Evolutionary conservation across 2,113 vertebrate genomes (phyloP).

Genomic region (Notiomystis cincta): DNA sequence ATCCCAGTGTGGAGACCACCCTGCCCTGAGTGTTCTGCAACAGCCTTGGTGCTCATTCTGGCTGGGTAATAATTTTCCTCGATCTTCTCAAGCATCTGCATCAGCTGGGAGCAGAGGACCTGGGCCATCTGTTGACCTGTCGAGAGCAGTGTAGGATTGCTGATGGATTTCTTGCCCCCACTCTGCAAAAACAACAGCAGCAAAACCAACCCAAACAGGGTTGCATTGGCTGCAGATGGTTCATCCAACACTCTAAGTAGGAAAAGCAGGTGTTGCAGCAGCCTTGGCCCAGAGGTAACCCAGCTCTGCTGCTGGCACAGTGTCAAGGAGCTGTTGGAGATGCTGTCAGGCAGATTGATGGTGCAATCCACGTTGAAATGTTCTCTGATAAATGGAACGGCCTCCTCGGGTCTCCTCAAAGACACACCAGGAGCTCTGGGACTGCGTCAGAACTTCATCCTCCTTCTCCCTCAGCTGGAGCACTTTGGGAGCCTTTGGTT

Average conservation of each 20-base stretch:
- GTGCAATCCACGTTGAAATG: neutral
- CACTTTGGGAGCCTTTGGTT: neutral
- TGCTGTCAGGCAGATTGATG: conserved; percentile 62
- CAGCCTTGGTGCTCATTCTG: neutral
- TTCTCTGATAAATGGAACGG: conserved; percentile 70
- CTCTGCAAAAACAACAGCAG: neutral
- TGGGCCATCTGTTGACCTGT: conserved; percentile 51
- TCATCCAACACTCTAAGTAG: neutral
- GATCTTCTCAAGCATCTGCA: neutral
- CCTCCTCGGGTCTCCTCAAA: conserved; percentile 58
- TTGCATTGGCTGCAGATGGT: conserved; percentile 57
- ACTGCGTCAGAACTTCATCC: neutral
- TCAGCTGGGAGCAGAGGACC: neutral
- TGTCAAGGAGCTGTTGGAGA: conserved; percentile 54
- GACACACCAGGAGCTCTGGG: conserved; percentile 20
- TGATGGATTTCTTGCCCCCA: conserved; percentile 52
- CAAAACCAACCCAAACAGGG: conserved; percentile 1
- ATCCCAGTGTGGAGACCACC: neutral
- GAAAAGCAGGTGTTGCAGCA: conserved; percentile 65
- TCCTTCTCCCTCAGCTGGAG: neutral
- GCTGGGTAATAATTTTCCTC: neutral
- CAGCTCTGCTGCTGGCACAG: conserved; percentile 40
- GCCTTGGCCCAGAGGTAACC: conserved; percentile 61
- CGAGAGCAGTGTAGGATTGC: neutral
- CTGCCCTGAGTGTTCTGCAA: neutral